Conservation (phyloP, 1,140 invertebrate species). For the Pygmarrhopalites habei region DNA sequence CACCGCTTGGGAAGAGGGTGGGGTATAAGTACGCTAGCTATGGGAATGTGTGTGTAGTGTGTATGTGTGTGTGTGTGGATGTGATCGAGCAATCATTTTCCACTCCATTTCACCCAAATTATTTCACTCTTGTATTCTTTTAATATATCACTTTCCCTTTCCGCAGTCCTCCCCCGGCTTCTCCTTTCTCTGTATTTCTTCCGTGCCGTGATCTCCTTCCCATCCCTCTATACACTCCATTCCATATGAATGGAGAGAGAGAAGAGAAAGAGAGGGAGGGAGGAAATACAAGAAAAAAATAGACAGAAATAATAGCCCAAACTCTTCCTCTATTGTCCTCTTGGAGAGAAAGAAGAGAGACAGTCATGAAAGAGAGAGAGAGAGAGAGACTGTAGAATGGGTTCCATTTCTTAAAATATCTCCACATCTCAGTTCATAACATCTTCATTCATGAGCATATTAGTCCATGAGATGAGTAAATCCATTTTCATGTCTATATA, state of each 20-base stretch:
- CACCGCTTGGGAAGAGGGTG: too few relatives aligned
- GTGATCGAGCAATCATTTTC: constrained; percentile 36
- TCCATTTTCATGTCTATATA: not conserved
- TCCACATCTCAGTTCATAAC: constrained; percentile 20
- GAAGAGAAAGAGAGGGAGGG: too few relatives aligned
- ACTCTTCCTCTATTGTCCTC: constrained; percentile 16
- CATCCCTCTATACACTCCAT: too few relatives aligned
- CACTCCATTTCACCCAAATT: constrained; percentile 36
- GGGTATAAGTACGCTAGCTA: too few relatives aligned
- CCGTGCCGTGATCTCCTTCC: too few relatives aligned
- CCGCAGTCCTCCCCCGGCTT: constrained; percentile 4
- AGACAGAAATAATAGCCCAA: constrained; percentile 22
- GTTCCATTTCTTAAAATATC: constrained; percentile 26
- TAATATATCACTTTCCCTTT: constrained; percentile 34
- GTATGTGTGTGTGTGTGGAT: constrained; percentile 1
- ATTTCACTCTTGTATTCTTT: constrained; percentile 35
- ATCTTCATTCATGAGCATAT: constrained; percentile 26
- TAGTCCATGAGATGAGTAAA: constrained; percentile 15
- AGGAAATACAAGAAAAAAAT: not conserved
- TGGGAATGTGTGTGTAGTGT: too few relatives aligned
- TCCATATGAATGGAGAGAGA: too few relatives aligned
- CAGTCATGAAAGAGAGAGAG: not conserved
- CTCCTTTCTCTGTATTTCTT: too few relatives aligned
- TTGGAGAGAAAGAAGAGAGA: not conserved
- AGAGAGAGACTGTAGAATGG: constrained; percentile 1